Base-by-base conservation (phyloP, 2,797 vertebrate genomes). In the Coreius guichenoti region DNA sequence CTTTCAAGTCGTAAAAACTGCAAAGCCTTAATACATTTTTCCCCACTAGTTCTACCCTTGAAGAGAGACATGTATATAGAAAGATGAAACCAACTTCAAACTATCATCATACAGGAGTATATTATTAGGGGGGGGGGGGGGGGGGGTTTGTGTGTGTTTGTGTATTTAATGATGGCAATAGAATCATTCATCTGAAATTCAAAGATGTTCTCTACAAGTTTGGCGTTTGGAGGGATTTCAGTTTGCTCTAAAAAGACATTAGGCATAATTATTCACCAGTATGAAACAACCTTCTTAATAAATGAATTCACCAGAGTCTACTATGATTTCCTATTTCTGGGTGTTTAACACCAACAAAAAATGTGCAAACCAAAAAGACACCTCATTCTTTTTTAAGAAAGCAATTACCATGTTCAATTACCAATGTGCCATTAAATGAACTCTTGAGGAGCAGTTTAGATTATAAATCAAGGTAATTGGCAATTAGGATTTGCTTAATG, bases 401-500 rank as follows among this genome's bases (percentile, higher is more conserved):
- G 90, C 90, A 93, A 95, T 94, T 93, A 92, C 84, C 90, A 92
- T 90, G 93, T 93, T 94, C 83, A 85, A 80, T 85, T 85, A 85
- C 92, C 92, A 92, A 91, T 91, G 93, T 89, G 87, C 94, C 92
- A 93, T 92, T 94, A 95, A 95, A 95, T 95, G 91, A 95, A 92
- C 92, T 92, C 92, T 93, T 93, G 92, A 94, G 93, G 90, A 92
- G 87, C 79, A 91, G 93, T 92, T 93, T 73, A 92, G 93, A 95
- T 95, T 96, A 94, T 93, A 94, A 94, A 95, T 94, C 91, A 94
- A 92, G 93, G 90, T 94, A 95, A 95, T 94, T 94, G 94, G 83
- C 94, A 94, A 94, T 95, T 95, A 96, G 93, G 94, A 94, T 94
- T 95, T 94, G 92, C 90, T 91, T 94, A 94, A 95, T 94, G 95